Conservation (phyloP, 1,140 invertebrate genomes). For the Bombus polaris region DNA sequence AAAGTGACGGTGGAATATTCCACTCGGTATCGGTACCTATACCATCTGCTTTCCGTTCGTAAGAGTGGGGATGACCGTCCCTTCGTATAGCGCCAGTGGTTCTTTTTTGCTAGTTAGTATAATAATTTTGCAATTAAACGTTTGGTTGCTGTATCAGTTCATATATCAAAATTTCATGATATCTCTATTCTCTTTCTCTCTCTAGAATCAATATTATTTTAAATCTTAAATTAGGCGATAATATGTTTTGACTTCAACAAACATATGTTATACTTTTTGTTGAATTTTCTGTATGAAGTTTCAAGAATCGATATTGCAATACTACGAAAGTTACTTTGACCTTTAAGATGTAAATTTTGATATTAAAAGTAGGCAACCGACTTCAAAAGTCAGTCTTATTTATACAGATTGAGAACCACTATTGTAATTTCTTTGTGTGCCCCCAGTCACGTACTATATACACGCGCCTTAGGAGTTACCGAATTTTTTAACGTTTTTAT, state of each 20-base stretch:
- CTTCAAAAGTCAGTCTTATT: neutral
- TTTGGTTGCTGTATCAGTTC: neutral
- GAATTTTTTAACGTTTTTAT: neutral
- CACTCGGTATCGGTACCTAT: constrained; percentile 74
- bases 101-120: neutral
- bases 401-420: constrained; percentile 22
- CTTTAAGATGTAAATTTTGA: neutral
- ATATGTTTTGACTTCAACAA: neutral
- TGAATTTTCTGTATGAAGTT: neutral
- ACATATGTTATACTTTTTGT: neutral
- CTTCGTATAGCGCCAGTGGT: constrained; percentile 35
- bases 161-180: neutral
- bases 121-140: neutral
- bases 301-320: neutral
- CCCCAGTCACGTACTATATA: constrained; percentile 1
- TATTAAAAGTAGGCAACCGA: neutral
- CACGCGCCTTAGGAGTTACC: neutral
- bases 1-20: constrained; percentile 79
- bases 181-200: neutral
- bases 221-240: neutral
- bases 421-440: constrained; percentile 3
- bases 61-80: constrained; percentile 56
- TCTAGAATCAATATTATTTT: neutral
- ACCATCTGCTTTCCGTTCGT: constrained; percentile 74
- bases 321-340: neutral